Percentiles rank a stretch among this genome's conserved stretches.
These are phyloP conservation scores for Eupithecia pulchellata DNA, from an alignment of 2,888 invertebrate genomes.

Conservation along the genomic window DNA sequence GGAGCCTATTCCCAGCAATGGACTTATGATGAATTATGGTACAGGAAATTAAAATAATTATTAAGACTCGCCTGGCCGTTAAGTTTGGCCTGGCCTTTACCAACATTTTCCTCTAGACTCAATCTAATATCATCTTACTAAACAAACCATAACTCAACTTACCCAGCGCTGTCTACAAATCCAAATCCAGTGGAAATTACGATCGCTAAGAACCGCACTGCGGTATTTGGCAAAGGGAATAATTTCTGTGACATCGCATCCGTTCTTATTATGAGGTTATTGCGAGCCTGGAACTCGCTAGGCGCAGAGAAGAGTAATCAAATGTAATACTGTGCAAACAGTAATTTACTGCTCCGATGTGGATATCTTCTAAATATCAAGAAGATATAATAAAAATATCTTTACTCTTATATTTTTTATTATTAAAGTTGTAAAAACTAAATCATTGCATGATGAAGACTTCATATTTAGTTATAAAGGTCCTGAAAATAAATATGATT, in stretches of 20 bases:
- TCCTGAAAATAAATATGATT: no score
- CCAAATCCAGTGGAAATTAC: conserved; percentile 64
- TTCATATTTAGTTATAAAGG: no score
- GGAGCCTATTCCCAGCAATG: neutral
- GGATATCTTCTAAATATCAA: conserved; percentile 6
- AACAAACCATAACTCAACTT: conserved; percentile 38
- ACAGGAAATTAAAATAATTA: neutral
- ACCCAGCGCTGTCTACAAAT: conserved; percentile 47
- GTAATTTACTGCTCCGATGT: conserved; percentile 28
- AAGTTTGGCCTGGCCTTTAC: neutral
- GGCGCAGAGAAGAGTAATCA: conserved; percentile 29
- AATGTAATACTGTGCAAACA: conserved; percentile 32
- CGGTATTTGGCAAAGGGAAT: conserved; percentile 65
- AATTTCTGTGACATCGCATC: conserved; percentile 73
- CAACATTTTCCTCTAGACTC: neutral
- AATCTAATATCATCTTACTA: neutral
- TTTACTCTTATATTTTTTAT: no score
- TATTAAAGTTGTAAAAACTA: no score
- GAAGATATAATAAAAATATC: neutral
- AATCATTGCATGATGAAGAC: no score
- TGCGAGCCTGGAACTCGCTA: conserved; percentile 45
- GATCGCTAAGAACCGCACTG: conserved; percentile 63
- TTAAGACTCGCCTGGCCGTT: neutral
- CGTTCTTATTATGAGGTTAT: conserved; percentile 66
- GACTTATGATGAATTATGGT: neutral